Conservation (phyloP, 2,113 vertebrate species). For the Amphiprion ocellaris region DNA sequence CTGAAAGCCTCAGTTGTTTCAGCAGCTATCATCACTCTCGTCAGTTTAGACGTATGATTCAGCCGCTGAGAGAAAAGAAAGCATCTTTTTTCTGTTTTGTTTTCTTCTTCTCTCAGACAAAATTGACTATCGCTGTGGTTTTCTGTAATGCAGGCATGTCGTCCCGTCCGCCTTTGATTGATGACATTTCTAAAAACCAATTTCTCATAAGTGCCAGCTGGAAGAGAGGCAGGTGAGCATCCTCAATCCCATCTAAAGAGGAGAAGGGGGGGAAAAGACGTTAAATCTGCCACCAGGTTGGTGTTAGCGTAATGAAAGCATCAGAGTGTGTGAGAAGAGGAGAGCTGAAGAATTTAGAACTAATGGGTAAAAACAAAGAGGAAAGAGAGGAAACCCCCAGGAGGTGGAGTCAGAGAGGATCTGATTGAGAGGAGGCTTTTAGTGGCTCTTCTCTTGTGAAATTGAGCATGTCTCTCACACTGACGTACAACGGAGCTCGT, state of each 20-base stretch:
- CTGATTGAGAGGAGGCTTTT: slow-evolving; percentile 65
- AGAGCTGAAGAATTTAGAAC: slow-evolving; percentile 70
- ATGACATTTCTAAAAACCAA: slow-evolving; percentile 72
- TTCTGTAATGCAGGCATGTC: slow-evolving; percentile 31
- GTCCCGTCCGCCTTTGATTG: slow-evolving; percentile 63
- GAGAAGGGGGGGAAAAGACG: slow-evolving; percentile 13
- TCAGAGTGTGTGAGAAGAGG: slow-evolving; percentile 57
- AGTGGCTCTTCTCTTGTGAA: slow-evolving; percentile 65
- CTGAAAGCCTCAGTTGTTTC: slow-evolving; percentile 8
- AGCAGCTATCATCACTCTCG: slow-evolving; percentile 26
- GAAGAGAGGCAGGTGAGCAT: slow-evolving; percentile 49
- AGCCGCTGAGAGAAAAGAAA: slow-evolving; percentile 6
- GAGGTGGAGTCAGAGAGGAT: slow-evolving; percentile 32
- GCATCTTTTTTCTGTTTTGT: background rate
- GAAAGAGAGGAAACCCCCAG: background rate
- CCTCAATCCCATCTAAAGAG: slow-evolving; percentile 54
- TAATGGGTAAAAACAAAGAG: slow-evolving; percentile 60
- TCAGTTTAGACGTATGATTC: slow-evolving; percentile 18
- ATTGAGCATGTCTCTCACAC: slow-evolving; percentile 63
- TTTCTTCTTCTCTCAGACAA: slow-evolving; percentile 16
- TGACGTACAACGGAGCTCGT: slow-evolving; percentile 32
- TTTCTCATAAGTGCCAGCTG: slow-evolving; percentile 61
- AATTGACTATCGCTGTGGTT: slow-evolving; percentile 51
- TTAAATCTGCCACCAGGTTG: slow-evolving; percentile 53
- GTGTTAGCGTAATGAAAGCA: slow-evolving; percentile 76